Evolutionary conservation across 2,113 vertebrate species (phyloP).

Genomic region (Hypanus sabinus): DNA sequence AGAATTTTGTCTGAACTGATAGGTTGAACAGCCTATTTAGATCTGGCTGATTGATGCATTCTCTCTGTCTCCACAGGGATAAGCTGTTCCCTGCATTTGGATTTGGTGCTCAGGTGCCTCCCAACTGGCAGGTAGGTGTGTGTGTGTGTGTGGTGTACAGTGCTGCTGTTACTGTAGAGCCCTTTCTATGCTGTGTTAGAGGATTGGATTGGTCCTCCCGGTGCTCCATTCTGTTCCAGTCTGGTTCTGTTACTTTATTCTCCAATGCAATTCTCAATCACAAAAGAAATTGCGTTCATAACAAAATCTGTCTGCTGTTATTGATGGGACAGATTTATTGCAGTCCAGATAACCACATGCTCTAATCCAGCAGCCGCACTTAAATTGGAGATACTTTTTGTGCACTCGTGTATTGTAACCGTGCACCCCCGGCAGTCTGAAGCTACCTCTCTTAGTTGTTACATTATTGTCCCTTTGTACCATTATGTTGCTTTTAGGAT

Average conservation of each 20-base stretch:
- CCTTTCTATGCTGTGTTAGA: neutral
- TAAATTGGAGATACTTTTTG: neutral
- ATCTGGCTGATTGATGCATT: neutral
- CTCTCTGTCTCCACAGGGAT: constrained; percentile 59
- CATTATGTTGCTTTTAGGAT: too few relatives aligned
- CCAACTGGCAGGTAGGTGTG: constrained; percentile 69
- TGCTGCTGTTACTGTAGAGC: neutral
- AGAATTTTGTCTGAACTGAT: neutral
- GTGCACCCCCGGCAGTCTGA: neutral
- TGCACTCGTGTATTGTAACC: neutral
- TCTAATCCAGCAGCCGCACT: neutral
- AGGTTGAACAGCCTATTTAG: fast-evolving
- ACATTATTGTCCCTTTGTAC: too few relatives aligned
- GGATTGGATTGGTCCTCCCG: neutral
- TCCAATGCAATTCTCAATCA: neutral
- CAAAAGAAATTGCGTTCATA: neutral
- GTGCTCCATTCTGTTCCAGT: neutral
- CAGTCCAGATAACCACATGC: neutral
- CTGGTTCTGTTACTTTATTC: neutral
- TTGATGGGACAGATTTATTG: neutral
- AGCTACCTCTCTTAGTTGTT: neutral
- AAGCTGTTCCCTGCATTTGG: constrained; percentile 87
- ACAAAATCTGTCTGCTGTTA: neutral
- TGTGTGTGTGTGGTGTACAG: neutral
- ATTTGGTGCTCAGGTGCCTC: constrained; percentile 86